Conservation (phyloP, 2,113 vertebrate species). For the Corythoichthys intestinalis region DNA sequence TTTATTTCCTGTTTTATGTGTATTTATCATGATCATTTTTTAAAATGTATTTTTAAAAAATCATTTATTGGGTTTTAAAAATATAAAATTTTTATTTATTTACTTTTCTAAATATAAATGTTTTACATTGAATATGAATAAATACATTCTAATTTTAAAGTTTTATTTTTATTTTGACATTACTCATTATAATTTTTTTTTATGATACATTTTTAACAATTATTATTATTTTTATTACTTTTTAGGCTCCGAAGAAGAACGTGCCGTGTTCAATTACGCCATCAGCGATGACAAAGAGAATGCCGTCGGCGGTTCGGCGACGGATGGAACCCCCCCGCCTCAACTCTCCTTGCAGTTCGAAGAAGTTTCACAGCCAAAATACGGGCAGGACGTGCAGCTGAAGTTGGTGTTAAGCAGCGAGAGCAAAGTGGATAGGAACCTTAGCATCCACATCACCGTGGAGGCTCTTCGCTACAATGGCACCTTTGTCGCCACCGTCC, state of each 20-base stretch:
- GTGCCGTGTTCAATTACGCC: constrained; percentile 29
- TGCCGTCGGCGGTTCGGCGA: background rate
- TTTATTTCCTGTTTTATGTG: no score
- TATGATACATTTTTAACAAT: no score
- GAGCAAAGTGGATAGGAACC: background rate
- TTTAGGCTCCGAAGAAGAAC: constrained; percentile 51
- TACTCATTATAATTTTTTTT: no score
- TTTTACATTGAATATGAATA: no score
- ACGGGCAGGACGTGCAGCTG: constrained; percentile 44
- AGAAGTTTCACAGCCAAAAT: constrained; percentile 26
- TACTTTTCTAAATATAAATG: no score
- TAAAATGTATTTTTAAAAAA: no score
- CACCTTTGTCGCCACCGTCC: background rate
- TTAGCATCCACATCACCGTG: constrained; percentile 40
- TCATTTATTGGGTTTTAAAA: no score
- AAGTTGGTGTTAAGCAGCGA: constrained; percentile 39
- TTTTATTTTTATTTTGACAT: no score
- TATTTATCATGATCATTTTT: no score
- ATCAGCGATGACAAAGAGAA: background rate
- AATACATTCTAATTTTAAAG: no score
- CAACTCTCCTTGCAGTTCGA: constrained; percentile 16
- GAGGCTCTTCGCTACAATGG: constrained; percentile 54
- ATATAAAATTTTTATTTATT: no score
- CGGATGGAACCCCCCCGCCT: background rate
- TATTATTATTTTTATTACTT: no score